phyloP scores from a whole-genome alignment of 2,113 vertebrate species.

The Xerus inauris region DNA sequence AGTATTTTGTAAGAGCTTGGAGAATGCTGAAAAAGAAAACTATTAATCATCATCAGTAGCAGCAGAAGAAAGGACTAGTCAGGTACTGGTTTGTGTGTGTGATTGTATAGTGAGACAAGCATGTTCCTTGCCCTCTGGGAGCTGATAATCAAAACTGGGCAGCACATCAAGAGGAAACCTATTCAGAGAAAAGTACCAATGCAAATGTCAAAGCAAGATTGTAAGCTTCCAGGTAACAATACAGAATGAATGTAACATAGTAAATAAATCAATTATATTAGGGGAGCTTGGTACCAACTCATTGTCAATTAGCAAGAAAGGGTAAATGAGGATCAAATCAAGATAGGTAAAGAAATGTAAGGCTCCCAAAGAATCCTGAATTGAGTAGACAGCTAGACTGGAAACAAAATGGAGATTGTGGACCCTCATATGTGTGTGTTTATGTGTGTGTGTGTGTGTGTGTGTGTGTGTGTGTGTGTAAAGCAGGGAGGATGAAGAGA shows the following conservation, averaged over 20 bases:
- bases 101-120: background rate
- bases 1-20: background rate
- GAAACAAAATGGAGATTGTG: background rate
- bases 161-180: background rate
- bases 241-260: background rate
- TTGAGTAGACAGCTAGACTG: background rate
- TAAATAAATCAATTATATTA: background rate
- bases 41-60: constrained; percentile 44
- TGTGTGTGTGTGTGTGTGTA: background rate
- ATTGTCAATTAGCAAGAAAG: background rate
- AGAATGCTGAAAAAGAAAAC: constrained; percentile 18
- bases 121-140: background rate
- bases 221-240: background rate
- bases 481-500: accelerated
- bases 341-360: background rate
- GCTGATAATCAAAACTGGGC: constrained; percentile 5
- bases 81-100: background rate
- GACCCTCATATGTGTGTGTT: background rate
- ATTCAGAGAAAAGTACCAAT: constrained; percentile 15
- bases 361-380: background rate
- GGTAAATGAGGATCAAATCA: background rate
- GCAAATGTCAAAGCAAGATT: background rate
- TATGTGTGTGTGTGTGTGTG: background rate
- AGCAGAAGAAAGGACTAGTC: constrained; percentile 29
- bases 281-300: background rate